Conservation (phyloP, 2,888 invertebrate species). For the Diachrysia chrysitis region DNA sequence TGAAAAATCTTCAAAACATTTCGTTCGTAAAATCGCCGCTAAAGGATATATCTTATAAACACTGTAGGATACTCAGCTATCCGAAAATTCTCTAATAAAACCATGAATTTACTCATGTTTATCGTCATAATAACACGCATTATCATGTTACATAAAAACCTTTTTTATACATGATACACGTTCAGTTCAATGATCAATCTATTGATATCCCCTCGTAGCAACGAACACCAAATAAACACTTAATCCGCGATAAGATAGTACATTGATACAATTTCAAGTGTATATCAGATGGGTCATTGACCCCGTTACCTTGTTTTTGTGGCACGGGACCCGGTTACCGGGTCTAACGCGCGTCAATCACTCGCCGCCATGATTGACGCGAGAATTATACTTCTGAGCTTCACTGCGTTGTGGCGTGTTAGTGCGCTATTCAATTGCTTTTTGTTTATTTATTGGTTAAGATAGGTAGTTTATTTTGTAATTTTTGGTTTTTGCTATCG, state of each 20-base stretch:
- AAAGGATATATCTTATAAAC: no score
- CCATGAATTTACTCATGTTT: neutral
- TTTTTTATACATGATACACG: neutral
- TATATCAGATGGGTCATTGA: slow-evolving; percentile 54
- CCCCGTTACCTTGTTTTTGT: slow-evolving; percentile 53
- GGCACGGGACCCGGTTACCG: slow-evolving; percentile 17
- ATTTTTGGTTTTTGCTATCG: neutral
- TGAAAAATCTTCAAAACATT: no score
- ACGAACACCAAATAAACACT: slow-evolving; percentile 13
- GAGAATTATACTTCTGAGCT: slow-evolving; percentile 38
- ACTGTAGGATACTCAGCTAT: neutral
- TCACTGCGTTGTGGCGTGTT: slow-evolving; percentile 14
- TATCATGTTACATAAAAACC: neutral
- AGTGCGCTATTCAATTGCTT: slow-evolving; percentile 1
- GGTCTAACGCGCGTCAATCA: slow-evolving; percentile 47
- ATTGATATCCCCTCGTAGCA: neutral
- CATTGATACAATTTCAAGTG: slow-evolving; percentile 22
- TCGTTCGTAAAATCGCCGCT: no score
- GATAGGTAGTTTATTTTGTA: neutral
- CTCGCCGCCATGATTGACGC: slow-evolving; percentile 44
- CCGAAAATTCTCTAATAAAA: neutral
- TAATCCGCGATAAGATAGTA: slow-evolving; percentile 33
- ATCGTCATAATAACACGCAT: neutral
- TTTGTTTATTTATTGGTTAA: neutral
- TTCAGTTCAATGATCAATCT: neutral